A percentile compares a stretch with the other conserved stretches of the same genome.
Conservation (phyloP, 2,797 vertebrate genomes). For the Coccyzus lansbergi region DNA sequence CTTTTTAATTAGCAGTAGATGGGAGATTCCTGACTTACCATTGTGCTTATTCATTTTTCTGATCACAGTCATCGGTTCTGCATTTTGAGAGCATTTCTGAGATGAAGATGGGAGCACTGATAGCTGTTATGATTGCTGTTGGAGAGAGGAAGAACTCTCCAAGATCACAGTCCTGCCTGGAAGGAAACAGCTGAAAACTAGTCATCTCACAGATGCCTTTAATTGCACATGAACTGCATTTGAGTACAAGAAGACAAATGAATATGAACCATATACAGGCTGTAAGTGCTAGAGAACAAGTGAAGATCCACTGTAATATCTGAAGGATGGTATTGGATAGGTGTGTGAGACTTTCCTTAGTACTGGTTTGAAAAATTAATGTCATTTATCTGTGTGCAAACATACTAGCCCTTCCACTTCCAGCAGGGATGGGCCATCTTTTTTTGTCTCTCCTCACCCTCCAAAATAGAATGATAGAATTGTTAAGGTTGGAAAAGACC, state of each 20-base stretch:
- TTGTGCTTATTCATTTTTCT: background rate
- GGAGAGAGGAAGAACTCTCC: background rate
- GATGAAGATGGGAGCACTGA: background rate
- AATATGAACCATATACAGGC: background rate
- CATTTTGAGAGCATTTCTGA: no score
- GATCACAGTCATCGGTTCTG: background rate
- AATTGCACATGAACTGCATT: background rate
- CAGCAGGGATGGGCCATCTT: accelerated
- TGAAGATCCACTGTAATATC: background rate
- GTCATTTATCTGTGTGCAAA: background rate
- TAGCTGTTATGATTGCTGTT: background rate
- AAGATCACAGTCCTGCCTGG: background rate
- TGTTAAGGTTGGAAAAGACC: no score
- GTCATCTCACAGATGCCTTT: background rate
- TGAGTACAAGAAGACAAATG: background rate
- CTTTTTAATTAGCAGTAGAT: background rate
- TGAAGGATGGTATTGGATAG: background rate
- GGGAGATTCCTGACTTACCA: background rate
- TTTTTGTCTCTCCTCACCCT: background rate
- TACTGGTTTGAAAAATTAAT: background rate
- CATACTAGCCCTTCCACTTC: accelerated
- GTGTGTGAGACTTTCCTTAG: background rate
- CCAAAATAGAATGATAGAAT: no score
- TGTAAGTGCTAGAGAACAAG: background rate
- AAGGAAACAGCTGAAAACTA: background rate